Conservation (phyloP, 2,888 invertebrate genomes). For the Ochropleura leucogaster region DNA sequence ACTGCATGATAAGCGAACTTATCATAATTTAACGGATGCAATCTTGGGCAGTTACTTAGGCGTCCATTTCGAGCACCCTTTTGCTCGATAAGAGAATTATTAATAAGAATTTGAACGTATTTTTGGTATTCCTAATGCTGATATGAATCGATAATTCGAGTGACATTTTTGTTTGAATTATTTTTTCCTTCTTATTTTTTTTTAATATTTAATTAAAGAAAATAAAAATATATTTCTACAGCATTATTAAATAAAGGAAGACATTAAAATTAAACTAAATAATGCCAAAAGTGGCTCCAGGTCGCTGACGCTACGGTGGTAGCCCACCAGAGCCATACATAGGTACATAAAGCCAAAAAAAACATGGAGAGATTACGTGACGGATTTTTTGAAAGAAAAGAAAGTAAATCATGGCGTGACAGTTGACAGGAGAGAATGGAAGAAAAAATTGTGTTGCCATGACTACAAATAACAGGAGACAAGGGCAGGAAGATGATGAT, state of each 20-base stretch:
- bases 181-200: neutral
- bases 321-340: no score
- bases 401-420: neutral
- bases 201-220: no score
- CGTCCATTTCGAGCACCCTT: constrained; percentile 8
- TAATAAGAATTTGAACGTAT: neutral
- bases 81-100: constrained; percentile 19
- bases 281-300: no score
- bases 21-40: constrained; percentile 34
- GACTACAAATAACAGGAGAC: neutral
- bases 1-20: constrained; percentile 30
- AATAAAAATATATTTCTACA: no score
- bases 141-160: neutral
- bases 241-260: no score
- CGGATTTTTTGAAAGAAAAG: neutral
- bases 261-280: no score
- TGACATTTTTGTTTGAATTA: neutral
- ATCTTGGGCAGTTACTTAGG: constrained; percentile 14
- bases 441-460: neutral
- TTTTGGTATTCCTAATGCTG: neutral
- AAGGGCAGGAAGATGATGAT: neutral
- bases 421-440: neutral
- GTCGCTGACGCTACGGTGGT: no score
- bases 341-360: neutral
- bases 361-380: neutral